These are phyloP conservation scores for Musca domestica DNA, from an alignment of 1,140 invertebrate genomes.

Conservation along the genomic window DNA sequence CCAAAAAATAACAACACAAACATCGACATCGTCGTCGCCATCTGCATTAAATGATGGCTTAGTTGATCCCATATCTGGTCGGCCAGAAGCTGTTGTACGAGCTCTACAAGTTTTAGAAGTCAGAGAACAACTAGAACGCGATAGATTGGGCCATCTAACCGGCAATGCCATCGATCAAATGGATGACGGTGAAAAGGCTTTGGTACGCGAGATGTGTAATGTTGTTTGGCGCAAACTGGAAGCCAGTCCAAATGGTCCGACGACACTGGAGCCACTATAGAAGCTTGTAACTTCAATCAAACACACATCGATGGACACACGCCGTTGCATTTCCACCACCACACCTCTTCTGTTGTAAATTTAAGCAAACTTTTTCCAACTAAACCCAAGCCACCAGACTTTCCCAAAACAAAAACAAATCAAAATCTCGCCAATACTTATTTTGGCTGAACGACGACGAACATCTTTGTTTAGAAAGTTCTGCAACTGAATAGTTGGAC, in stretches of 20 bases:
- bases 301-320: background rate
- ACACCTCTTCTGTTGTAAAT: too few relatives aligned
- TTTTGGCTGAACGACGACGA: too few relatives aligned
- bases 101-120: slow-evolving; percentile 89
- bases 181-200: slow-evolving; percentile 87
- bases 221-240: slow-evolving; percentile 68
- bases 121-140: slow-evolving; percentile 78
- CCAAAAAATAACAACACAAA: slow-evolving; percentile 20
- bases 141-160: slow-evolving; percentile 49
- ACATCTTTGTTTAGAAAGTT: too few relatives aligned
- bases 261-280: slow-evolving; percentile 43
- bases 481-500: too few relatives aligned
- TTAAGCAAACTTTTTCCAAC: too few relatives aligned
- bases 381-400: too few relatives aligned
- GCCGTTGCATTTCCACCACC: background rate
- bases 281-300: background rate
- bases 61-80: slow-evolving; percentile 56
- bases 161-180: slow-evolving; percentile 60
- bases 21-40: slow-evolving; percentile 37
- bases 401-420: too few relatives aligned
- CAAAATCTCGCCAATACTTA: too few relatives aligned
- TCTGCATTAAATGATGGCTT: slow-evolving; percentile 27
- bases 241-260: slow-evolving; percentile 53
- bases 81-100: slow-evolving; percentile 86
- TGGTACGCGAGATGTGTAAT: slow-evolving; percentile 95